Evolutionary conservation across 1,140 invertebrate species (phyloP), one percentile per base, ranked within the genome.

Genomic region (Drosophila chauvacae): DNA sequence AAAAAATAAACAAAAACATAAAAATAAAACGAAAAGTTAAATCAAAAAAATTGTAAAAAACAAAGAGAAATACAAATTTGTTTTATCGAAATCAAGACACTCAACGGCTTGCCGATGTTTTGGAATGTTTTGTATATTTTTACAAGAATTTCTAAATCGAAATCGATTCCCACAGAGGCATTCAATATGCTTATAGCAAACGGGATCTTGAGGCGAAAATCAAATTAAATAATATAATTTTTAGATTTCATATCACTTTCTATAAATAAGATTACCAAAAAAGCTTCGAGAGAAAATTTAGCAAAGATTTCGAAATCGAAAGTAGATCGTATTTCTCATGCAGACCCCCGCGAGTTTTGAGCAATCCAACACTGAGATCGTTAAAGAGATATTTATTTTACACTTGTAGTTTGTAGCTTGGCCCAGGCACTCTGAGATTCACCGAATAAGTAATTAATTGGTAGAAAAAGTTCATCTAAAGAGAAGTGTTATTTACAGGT

Each of bases 391-490:
- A 42, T 88, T 48, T 88, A 91, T 90, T 66, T 81, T 85, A 91
- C 82, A 86, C 75, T 85, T 83, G 80, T 80, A 82, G 48, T 42
- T 85, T 83, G 80, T 77, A 82, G 48, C 42, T 62, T 73, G 59
- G 77, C 83, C 59, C 80, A 83, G 78, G 57, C 10, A 58, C 57
- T 62, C 77, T 66, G 66, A 64, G 70, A 71, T 63, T 55, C 28
- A 70, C 35, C 53, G n/a, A 44, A 33, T 47, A 71, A 72, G 57
- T 65, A 74, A 71, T 48, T 45, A 74, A 71, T 51, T 39, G 56
- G 59, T 30, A 47, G 45, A 14, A 60, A 60, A 62, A 55, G 51
- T 63, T 35, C 30, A 65, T 55, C 53, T 77, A 81, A 37, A 20
- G 53, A n/a, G 53, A n/a, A 20, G 85, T 90, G 80, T 57, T 91